phyloP scores from a whole-genome alignment of 2,888 invertebrate species.

The Epinotia ramella region DNA sequence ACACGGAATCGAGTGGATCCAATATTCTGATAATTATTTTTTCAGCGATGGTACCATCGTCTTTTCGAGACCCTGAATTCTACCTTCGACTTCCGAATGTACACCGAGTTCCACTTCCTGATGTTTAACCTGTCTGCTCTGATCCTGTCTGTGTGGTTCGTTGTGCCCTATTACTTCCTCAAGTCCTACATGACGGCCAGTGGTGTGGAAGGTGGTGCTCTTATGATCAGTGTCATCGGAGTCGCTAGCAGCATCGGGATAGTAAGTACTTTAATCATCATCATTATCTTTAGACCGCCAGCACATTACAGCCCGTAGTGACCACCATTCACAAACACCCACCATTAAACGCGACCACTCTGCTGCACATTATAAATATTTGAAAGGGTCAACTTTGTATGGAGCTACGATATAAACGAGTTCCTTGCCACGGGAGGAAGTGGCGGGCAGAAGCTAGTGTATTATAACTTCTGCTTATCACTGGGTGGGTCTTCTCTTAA shows the following conservation, averaged over 20 bases:
- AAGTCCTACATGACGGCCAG: constrained; percentile 86
- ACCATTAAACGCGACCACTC: too few relatives aligned
- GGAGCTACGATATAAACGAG: too few relatives aligned
- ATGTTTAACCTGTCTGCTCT: constrained; percentile 94
- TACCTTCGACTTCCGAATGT: constrained; percentile 92
- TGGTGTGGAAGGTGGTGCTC: constrained; percentile 89
- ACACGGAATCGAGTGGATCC: too few relatives aligned
- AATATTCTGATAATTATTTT: too few relatives aligned
- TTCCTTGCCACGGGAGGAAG: too few relatives aligned
- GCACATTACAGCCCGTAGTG: too few relatives aligned
- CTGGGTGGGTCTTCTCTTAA: too few relatives aligned
- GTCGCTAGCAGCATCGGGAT: constrained; percentile 95
- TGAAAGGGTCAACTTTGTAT: too few relatives aligned
- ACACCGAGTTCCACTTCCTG: constrained; percentile 91
- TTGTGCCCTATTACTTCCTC: constrained; percentile 96
- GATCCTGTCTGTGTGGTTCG: constrained; percentile 96
- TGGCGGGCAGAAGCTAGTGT: too few relatives aligned
- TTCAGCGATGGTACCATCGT: constrained; percentile 90
- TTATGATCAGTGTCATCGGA: constrained; percentile 93
- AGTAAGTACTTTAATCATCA: constrained; percentile 77
- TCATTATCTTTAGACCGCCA: not conserved
- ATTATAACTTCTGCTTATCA: too few relatives aligned
- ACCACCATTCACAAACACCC: too few relatives aligned
- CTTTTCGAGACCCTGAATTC: constrained; percentile 87
- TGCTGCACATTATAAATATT: too few relatives aligned